These are phyloP conservation scores for Micropoecilia bifurca DNA, from an alignment of 2,797 vertebrate genomes.

Conservation along the genomic window DNA sequence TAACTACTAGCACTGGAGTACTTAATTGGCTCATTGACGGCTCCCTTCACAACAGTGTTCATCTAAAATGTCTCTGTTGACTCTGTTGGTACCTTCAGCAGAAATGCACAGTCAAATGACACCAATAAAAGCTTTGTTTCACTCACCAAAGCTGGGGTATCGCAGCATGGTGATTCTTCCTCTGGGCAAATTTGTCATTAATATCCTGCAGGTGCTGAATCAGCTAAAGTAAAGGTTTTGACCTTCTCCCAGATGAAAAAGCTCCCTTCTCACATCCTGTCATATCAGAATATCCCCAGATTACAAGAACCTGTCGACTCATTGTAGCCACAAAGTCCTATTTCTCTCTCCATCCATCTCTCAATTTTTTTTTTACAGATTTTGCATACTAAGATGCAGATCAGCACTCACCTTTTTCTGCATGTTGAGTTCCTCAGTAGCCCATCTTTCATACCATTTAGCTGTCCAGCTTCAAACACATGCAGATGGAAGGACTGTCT, in stretches of 20 bases:
- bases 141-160: background rate
- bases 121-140: background rate
- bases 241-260: background rate
- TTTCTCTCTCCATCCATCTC: background rate
- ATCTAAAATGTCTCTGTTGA: background rate
- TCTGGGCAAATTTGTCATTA: conserved; percentile 5
- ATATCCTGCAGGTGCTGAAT: background rate
- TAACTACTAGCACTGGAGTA: background rate
- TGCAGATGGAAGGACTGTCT: background rate
- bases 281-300: background rate
- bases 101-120: background rate
- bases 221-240: background rate
- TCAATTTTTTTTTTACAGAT: background rate
- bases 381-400: background rate
- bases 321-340: background rate
- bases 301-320: background rate
- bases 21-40: background rate
- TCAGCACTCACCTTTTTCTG: background rate
- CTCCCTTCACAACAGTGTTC: background rate
- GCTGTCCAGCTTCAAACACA: background rate
- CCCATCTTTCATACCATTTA: background rate
- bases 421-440: background rate
- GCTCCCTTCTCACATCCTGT: background rate
- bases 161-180: background rate
- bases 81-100: background rate